Percentiles rank a stretch among this genome's conserved stretches.
Evolutionary conservation across 2,888 invertebrate species (phyloP).

Genomic region (Syrphus vitripennis): DNA sequence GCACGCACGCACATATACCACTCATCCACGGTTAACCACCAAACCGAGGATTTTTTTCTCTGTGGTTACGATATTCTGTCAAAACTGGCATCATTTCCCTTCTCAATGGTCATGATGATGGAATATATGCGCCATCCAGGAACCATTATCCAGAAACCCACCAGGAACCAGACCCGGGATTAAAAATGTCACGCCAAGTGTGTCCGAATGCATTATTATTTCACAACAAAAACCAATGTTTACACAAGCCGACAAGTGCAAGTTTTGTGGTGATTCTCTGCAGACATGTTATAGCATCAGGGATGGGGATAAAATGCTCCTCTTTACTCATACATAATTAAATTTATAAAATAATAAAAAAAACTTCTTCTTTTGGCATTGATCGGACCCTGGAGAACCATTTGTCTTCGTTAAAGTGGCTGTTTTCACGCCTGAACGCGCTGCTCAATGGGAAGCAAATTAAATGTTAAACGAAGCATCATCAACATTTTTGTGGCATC

Average conservation of each 20-base stretch:
- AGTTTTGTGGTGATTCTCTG: neutral
- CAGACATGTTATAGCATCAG: neutral
- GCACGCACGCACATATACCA: slow-evolving; percentile 12
- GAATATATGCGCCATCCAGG: neutral
- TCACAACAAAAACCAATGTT: slow-evolving; percentile 56
- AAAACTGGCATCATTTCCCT: slow-evolving; percentile 49
- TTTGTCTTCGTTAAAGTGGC: slow-evolving; percentile 67
- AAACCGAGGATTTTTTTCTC: slow-evolving; percentile 49
- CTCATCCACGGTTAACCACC: slow-evolving; percentile 57
- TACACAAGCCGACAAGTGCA: slow-evolving; percentile 53
- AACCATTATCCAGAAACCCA: neutral
- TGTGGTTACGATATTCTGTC: slow-evolving; percentile 46
- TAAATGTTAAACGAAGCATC: slow-evolving; percentile 46
- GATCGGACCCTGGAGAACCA: slow-evolving; percentile 37
- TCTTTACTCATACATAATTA: neutral
- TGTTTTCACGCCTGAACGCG: slow-evolving; percentile 32
- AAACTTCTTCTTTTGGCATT: slow-evolving; percentile 21
- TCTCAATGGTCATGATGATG: neutral
- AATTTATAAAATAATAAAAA: neutral
- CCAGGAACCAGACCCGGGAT: slow-evolving; percentile 26
- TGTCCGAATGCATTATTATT: slow-evolving; percentile 68
- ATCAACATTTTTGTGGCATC: slow-evolving; percentile 38
- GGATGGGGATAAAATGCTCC: neutral
- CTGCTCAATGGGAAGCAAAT: slow-evolving; percentile 50
- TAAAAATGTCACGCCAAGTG: slow-evolving; percentile 65